These are phyloP conservation scores for Anas georgica DNA, from an alignment of 2,797 vertebrate species.

Conservation along the genomic window DNA sequence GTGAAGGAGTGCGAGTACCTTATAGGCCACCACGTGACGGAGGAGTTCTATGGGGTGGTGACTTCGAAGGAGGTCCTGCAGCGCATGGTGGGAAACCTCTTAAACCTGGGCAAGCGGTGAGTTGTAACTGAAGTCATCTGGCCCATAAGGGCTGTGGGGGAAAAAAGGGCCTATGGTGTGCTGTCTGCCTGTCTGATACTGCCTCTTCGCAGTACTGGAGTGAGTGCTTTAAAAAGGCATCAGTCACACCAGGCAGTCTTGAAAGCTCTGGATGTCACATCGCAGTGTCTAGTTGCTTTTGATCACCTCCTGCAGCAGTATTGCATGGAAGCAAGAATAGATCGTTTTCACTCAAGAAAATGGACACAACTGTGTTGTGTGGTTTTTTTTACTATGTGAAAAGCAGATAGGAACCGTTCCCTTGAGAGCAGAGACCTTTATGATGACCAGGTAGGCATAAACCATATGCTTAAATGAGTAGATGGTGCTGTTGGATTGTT, in stretches of 20 bases:
- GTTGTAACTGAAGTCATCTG: background rate
- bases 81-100: constrained; percentile 96
- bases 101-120: constrained; percentile 94
- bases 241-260: background rate
- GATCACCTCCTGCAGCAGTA: background rate
- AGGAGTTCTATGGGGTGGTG: constrained; percentile 93
- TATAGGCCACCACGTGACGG: constrained; percentile 94
- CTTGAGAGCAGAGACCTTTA: background rate
- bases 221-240: background rate
- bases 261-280: rapidly evolving
- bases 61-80: constrained; percentile 93
- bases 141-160: background rate
- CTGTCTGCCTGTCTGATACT: rapidly evolving
- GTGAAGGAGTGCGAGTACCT: constrained; percentile 96
- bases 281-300: background rate
- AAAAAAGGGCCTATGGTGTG: rapidly evolving
- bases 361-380: background rate
- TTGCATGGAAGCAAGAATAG: background rate
- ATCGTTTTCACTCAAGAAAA: background rate
- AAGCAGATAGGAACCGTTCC: background rate
- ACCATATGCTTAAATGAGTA: background rate
- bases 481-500: background rate
- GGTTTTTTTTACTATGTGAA: background rate
- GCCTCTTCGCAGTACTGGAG: background rate
- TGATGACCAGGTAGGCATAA: background rate